A percentile compares a stretch with the other conserved stretches of the same genome.
Evolutionary conservation across 2,797 vertebrate species (phyloP).

Genomic region (Oceanodroma leucorhoa): DNA sequence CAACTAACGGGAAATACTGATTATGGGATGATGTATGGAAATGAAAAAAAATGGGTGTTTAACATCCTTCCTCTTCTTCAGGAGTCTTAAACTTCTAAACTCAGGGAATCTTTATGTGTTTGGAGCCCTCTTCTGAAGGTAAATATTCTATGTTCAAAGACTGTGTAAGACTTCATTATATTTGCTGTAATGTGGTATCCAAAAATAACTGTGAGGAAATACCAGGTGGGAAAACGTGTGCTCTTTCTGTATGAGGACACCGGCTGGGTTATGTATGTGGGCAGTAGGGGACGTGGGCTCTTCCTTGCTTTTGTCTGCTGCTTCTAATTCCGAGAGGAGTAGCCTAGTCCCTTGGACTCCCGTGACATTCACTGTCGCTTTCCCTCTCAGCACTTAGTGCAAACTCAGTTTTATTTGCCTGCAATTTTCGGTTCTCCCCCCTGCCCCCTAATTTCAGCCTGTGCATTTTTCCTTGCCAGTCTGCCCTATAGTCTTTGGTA

Average conservation of each 20-base stretch:
- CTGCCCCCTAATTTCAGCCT: not conserved
- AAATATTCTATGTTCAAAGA: not conserved
- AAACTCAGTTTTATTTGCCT: not conserved
- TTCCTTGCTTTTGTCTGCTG: not conserved
- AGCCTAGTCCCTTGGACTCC: not conserved
- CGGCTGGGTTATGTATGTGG: not conserved
- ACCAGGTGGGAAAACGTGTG: rapidly evolving
- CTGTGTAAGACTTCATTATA: not conserved
- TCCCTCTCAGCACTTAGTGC: not conserved
- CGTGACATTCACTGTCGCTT: rapidly evolving
- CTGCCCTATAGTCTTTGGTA: not conserved
- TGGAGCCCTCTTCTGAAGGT: not conserved
- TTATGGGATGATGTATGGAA: not conserved
- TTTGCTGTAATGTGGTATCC: not conserved
- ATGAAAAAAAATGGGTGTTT: rapidly evolving
- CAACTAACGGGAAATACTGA: not conserved
- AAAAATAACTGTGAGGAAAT: not conserved
- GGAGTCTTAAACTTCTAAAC: rapidly evolving
- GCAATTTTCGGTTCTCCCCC: not conserved
- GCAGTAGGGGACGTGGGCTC: rapidly evolving
- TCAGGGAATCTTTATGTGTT: rapidly evolving
- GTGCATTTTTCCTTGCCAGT: not conserved
- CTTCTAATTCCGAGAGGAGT: not conserved
- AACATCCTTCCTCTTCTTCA: not conserved
- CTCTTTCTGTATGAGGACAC: rapidly evolving